Percentiles rank a stretch among this genome's conserved stretches.
Evolutionary conservation across 30 jellyfish, hydroid and myxozoan genomes (phyloP).

Genomic region (Hydractinia symbiolongicarpus): DNA sequence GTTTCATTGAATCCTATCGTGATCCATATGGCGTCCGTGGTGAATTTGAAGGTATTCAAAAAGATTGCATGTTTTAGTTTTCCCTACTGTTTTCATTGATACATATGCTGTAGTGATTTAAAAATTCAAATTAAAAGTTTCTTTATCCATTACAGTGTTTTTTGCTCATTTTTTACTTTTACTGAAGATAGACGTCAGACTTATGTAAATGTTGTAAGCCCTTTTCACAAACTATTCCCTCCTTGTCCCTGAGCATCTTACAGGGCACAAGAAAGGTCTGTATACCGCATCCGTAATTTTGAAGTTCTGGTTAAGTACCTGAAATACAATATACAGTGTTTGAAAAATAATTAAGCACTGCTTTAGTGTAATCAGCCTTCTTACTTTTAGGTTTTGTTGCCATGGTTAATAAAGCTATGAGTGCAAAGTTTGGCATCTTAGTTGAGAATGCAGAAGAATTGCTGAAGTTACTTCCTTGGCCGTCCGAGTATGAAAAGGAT

Average conservation of each 20-base stretch:
- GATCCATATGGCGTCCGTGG: slow-evolving; percentile 98
- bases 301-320: too few relatives aligned
- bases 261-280: too few relatives aligned
- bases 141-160: not conserved
- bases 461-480: slow-evolving; percentile 82
- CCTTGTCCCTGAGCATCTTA: too few relatives aligned
- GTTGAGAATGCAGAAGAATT: slow-evolving; percentile 81
- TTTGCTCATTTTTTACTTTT: not conserved
- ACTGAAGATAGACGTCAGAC: too few relatives aligned
- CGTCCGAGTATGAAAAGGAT: slow-evolving; percentile 81
- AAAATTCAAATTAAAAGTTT: not conserved
- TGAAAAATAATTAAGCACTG: not conserved
- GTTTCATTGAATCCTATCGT: slow-evolving; percentile 90
- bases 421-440: slow-evolving; percentile 73
- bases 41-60: slow-evolving; percentile 83
- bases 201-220: too few relatives aligned
- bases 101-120: not conserved
- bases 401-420: slow-evolving; percentile 94
- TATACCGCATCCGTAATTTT: too few relatives aligned
- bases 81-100: not conserved
- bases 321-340: too few relatives aligned
- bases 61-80: not conserved
- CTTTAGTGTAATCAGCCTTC: not conserved
- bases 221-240: too few relatives aligned
- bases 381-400: slow-evolving; percentile 80